phyloP scores from a whole-genome alignment of 2,888 invertebrate genomes.

The Drosophila prostipennis region DNA sequence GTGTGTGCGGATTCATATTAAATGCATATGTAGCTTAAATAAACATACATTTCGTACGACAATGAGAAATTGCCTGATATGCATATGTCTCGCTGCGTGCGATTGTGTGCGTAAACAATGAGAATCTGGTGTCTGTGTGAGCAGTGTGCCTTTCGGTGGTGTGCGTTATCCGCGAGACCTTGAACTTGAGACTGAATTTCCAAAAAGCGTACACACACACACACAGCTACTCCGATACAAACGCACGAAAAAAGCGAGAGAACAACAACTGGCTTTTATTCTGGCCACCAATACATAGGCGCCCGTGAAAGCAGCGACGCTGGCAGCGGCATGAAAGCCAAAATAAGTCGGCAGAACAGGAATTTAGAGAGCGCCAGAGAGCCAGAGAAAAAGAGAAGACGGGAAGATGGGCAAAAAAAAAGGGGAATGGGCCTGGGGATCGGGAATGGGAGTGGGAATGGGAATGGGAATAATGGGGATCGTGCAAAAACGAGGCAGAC shows the following conservation, averaged over 20 bases:
- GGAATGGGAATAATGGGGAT: slow-evolving; percentile 45
- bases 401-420: background rate
- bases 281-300: slow-evolving; percentile 19
- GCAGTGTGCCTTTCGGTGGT: slow-evolving; percentile 43
- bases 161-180: slow-evolving; percentile 84
- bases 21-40: slow-evolving; percentile 39
- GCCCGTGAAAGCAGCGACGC: slow-evolving; percentile 20
- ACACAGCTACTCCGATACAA: slow-evolving; percentile 38
- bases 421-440: background rate
- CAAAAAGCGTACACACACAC: slow-evolving; percentile 79
- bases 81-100: slow-evolving; percentile 26
- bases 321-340: slow-evolving; percentile 63
- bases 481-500: slow-evolving; percentile 54
- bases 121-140: slow-evolving; percentile 32
- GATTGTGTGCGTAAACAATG: slow-evolving; percentile 41
- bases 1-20: slow-evolving; percentile 30
- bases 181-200: slow-evolving; percentile 85
- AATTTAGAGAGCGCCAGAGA: slow-evolving; percentile 53
- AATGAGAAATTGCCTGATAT: slow-evolving; percentile 45
- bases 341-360: slow-evolving; percentile 75
- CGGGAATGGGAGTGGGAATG: no score
- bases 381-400: slow-evolving; percentile 2
- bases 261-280: slow-evolving; percentile 38
- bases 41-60: slow-evolving; percentile 30
- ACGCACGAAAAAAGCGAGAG: slow-evolving; percentile 38